Evolutionary conservation across 2,888 invertebrate genomes (phyloP).

Genomic region (Sphaerophoria taeniata): DNA sequence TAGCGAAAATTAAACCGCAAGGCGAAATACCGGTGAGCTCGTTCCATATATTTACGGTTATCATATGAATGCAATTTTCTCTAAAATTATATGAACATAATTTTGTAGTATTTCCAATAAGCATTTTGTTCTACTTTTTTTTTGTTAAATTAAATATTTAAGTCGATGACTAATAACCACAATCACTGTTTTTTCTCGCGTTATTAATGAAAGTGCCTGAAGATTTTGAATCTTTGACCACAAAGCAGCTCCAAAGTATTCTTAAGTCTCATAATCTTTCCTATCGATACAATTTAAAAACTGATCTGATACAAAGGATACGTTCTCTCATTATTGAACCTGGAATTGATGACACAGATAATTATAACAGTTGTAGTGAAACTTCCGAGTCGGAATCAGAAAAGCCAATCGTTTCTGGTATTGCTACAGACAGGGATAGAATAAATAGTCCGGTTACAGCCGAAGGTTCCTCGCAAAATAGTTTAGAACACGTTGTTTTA

Average conservation of each 20-base stretch:
- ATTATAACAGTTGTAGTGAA: too few relatives aligned
- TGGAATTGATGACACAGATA: too few relatives aligned
- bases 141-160: too few relatives aligned
- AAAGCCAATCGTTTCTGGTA: not conserved
- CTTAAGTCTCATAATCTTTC: constrained; percentile 1
- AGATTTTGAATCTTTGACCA: constrained; percentile 2
- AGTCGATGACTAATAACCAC: too few relatives aligned
- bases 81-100: too few relatives aligned
- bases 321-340: not conserved
- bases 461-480: too few relatives aligned
- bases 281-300: constrained; percentile 13
- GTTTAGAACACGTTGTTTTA: too few relatives aligned
- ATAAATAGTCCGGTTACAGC: too few relatives aligned
- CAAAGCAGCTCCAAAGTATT: not conserved
- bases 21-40: constrained; percentile 9
- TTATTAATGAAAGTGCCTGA: not conserved
- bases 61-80: too few relatives aligned
- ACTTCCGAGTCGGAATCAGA: not conserved
- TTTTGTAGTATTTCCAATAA: too few relatives aligned
- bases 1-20: constrained; percentile 7
- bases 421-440: not conserved
- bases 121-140: too few relatives aligned
- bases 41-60: not conserved
- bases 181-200: too few relatives aligned
- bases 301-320: constrained; percentile 1